Evolutionary conservation across 1,140 invertebrate species (phyloP).

Genomic region (Cryptotermes secundus): DNA sequence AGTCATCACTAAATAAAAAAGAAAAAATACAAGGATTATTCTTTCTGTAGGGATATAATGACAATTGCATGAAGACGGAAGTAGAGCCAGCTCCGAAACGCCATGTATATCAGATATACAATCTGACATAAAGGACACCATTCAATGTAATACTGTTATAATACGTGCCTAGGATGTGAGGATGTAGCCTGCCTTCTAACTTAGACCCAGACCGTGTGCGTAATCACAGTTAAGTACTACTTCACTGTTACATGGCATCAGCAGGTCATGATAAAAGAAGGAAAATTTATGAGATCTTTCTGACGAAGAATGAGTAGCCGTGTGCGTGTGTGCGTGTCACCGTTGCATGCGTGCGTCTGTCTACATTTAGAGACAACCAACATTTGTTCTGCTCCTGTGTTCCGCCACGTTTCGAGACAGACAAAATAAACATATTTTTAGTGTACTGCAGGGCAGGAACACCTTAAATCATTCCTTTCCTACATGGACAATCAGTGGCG

Average conservation of each 20-base stretch:
- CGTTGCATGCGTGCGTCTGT: not conserved
- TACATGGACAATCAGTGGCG: not conserved
- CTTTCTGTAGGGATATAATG: too few species aligned
- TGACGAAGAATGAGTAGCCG: not conserved
- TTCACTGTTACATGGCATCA: not conserved
- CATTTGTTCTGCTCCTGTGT: not conserved
- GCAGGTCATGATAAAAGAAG: not conserved
- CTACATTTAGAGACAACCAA: not conserved
- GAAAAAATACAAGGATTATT: too few species aligned
- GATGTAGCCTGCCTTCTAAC: not conserved
- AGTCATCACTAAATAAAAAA: too few species aligned
- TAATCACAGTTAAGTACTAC: not conserved
- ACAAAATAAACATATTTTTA: not conserved
- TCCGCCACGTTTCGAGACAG: not conserved
- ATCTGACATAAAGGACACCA: not conserved
- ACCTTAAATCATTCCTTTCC: not conserved
- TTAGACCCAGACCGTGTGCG: not conserved
- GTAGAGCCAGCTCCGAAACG: not conserved
- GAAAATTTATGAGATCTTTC: not conserved
- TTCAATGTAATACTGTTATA: not conserved
- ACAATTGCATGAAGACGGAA: too few species aligned
- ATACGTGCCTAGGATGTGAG: too few species aligned
- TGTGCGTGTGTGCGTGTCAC: not conserved
- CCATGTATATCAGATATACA: not conserved
- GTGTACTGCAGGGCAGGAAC: not conserved